Conservation (phyloP, 2,797 vertebrate genomes). For the Enteromius fasciolatus region DNA sequence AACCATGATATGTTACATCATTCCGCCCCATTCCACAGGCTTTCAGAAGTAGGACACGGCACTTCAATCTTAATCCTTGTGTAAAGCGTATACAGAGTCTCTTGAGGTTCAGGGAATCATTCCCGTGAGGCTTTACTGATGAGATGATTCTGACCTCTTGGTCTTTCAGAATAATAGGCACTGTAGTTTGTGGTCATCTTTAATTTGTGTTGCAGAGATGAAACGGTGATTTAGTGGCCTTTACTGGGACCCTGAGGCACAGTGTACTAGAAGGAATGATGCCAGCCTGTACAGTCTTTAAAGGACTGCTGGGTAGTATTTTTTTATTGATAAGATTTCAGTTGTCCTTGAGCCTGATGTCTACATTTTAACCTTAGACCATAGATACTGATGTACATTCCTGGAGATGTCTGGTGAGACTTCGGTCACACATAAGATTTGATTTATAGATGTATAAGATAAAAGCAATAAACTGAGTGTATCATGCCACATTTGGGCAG, state of each 20-base stretch:
- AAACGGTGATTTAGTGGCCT: slow-evolving; percentile 38
- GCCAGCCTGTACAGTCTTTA: neutral
- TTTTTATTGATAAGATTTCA: neutral
- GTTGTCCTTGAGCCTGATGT: neutral
- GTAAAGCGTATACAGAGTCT: slow-evolving; percentile 2
- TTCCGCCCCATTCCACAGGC: slow-evolving; percentile 2
- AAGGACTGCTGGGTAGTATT: neutral
- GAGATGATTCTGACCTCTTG: slow-evolving; percentile 36
- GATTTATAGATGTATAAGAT: neutral
- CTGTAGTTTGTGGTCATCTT: slow-evolving; percentile 35
- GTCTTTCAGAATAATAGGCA: slow-evolving; percentile 27
- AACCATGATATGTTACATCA: slow-evolving; percentile 2
- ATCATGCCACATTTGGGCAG: neutral
- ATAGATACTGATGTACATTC: neutral
- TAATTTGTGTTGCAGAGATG: slow-evolving; percentile 34
- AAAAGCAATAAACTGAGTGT: neutral
- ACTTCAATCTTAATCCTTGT: neutral
- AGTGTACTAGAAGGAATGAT: slow-evolving; percentile 20
- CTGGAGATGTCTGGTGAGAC: neutral
- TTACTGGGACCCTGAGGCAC: slow-evolving; percentile 18
- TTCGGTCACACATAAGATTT: neutral
- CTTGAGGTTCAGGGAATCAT: slow-evolving; percentile 9
- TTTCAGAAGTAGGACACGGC: neutral
- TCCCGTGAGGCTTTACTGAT: neutral
- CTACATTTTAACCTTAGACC: neutral